These are phyloP conservation scores for Chironomus striatipennis DNA, from an alignment of 1,140 invertebrate species.

Conservation along the genomic window DNA sequence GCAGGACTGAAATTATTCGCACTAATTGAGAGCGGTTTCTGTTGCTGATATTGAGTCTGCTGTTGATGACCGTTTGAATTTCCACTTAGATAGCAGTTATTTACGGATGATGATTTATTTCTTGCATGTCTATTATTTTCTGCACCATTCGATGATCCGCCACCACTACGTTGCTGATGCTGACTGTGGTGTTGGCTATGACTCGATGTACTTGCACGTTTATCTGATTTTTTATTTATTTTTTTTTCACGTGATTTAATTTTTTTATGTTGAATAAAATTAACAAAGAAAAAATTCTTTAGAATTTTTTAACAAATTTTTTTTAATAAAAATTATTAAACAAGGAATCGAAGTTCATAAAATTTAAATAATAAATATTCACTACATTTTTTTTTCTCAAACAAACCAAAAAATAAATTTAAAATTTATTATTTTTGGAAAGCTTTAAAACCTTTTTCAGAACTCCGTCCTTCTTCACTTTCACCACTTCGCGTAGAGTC, in stretches of 20 bases:
- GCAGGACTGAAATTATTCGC: conserved; percentile 23
- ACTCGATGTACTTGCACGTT: neutral
- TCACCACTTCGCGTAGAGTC: neutral
- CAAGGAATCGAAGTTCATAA: neutral
- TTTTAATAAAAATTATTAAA: neutral
- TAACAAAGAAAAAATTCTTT: too few relatives aligned
- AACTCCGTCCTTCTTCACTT: conserved; percentile 11
- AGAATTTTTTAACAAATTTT: neutral
- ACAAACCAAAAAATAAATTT: neutral
- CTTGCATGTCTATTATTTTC: neutral
- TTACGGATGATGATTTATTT: conserved; percentile 18
- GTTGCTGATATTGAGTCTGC: neutral
- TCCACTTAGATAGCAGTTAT: conserved; percentile 16
- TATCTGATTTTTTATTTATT: neutral
- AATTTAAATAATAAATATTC: neutral
- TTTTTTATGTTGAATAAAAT: neutral
- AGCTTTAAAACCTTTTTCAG: conserved; percentile 5
- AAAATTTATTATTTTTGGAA: neutral
- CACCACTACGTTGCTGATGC: conserved; percentile 5
- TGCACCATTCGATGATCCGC: neutral
- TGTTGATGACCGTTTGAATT: conserved; percentile 11
- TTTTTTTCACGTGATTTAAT: neutral
- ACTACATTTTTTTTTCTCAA: neutral
- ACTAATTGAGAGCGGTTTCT: conserved; percentile 21
- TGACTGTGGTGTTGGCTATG: neutral